A percentile compares a stretch with the other conserved stretches of the same genome.
These are phyloP conservation scores for Cyrtodaria siliqua DNA, from an alignment of 2,888 invertebrate species.

Conservation along the genomic window DNA sequence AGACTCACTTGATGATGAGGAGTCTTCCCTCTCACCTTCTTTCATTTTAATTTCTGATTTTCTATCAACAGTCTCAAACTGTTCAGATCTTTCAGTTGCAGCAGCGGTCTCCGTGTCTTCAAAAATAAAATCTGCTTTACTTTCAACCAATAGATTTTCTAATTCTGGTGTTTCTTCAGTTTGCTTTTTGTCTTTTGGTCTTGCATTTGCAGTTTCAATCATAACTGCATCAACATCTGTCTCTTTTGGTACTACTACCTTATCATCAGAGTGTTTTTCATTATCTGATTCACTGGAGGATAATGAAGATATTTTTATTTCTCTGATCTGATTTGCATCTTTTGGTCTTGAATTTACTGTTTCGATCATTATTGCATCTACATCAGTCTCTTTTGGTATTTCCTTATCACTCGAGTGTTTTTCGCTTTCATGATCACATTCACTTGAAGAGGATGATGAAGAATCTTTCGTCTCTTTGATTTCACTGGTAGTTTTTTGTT, in stretches of 20 bases:
- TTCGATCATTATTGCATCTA: neutral
- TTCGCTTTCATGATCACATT: neutral
- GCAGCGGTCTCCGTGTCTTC: neutral
- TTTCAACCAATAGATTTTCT: no score
- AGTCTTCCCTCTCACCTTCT: neutral
- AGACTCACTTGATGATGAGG: slow-evolving; percentile 8
- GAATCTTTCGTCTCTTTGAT: no score
- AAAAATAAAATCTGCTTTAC: no score
- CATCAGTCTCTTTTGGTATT: neutral
- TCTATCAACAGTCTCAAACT: neutral
- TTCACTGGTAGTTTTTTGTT: no score
- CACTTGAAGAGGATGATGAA: neutral
- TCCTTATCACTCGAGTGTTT: neutral
- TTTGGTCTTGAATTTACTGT: no score
- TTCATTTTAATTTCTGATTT: no score
- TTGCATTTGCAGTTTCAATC: neutral
- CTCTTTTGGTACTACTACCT: neutral
- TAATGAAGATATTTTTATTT: no score
- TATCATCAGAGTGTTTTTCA: no score
- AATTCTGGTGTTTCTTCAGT: no score
- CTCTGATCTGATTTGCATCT: no score
- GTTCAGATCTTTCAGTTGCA: neutral
- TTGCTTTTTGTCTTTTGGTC: no score
- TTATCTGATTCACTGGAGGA: no score
- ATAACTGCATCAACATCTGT: slow-evolving; percentile 24